Base-by-base conservation (phyloP, 2,888 invertebrate species). In the Artemia sinica region DNA sequence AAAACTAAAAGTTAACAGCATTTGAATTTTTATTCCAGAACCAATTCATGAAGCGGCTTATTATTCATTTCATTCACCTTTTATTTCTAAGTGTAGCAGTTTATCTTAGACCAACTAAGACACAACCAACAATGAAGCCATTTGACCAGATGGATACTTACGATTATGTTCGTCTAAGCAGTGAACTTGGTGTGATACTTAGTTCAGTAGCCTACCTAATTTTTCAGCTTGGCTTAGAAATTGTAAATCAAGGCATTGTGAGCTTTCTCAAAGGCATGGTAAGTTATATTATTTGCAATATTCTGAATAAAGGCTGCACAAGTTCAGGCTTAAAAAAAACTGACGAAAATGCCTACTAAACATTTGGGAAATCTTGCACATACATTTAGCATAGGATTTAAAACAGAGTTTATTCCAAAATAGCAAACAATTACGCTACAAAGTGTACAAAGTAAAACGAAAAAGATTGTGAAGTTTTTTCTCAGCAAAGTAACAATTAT, bases 261-360 rank as follows among this genome's bases (percentile, higher is more conserved):
- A 90, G 90, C 0, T 97, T 94, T 80, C 80, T 93, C 69, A 90
- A 90, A 75, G 95, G 95, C 79, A 82, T 95, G 84, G 94, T 94
- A 78, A 81, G 79, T 76, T 69, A 9, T 18, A n/a, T 41, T 41
- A 41, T 41, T 41, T 41, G 41, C 41, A 41, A 41, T 41, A 41
- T 41, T 41, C 41, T 41, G 3, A 41, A 41, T 41, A 41, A 41
- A 6, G 41, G 41, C 41, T 41, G 41, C 41, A 6, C 41, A 41
- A 41, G 41, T 1, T 41, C 41, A 41, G 41, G 41, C 41, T 41
- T 2, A 41, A 41, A 41, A 41, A 41, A 41, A 41, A 41, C 41
- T 41, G 1, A 41, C 41, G 41, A 41, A 41, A 41, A 41, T 41
- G 41, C 41, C 41, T 41, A 6, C 41, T 41, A 41, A 41, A 41